Evolutionary conservation across 2,797 vertebrate genomes (phyloP).

Genomic region (Syndactyla subalaris): DNA sequence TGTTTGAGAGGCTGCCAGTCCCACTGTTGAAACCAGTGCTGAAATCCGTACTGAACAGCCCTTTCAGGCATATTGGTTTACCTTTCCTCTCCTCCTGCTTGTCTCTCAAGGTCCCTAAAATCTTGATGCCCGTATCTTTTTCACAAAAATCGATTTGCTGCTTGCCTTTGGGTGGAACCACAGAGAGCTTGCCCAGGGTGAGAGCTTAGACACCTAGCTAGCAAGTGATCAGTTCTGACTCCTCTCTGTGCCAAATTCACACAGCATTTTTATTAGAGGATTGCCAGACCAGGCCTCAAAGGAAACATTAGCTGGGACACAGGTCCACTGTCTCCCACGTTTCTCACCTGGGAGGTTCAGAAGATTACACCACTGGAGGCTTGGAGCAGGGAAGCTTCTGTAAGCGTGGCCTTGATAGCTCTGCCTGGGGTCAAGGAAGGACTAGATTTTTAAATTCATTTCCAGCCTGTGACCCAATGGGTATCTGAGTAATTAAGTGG

Average conservation of each 20-base stretch:
- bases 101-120: background rate
- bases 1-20: background rate
- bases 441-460: background rate
- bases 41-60: background rate
- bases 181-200: background rate
- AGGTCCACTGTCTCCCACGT: background rate
- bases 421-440: background rate
- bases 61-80: background rate
- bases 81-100: background rate
- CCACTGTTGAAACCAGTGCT: background rate
- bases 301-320: background rate
- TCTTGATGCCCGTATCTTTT: background rate
- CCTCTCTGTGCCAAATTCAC: background rate
- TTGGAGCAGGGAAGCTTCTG: background rate
- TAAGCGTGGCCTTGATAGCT: rapidly evolving
- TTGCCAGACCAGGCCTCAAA: background rate
- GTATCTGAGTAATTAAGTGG: background rate
- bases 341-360: background rate
- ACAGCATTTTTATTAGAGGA: background rate
- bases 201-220: background rate
- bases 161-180: background rate
- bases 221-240: background rate
- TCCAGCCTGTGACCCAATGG: background rate
- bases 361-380: background rate
- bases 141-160: background rate